A percentile compares a stretch with the other conserved stretches of the same genome.
Conservation (phyloP, 2,888 invertebrate species). For the Drosophila quinaria region DNA sequence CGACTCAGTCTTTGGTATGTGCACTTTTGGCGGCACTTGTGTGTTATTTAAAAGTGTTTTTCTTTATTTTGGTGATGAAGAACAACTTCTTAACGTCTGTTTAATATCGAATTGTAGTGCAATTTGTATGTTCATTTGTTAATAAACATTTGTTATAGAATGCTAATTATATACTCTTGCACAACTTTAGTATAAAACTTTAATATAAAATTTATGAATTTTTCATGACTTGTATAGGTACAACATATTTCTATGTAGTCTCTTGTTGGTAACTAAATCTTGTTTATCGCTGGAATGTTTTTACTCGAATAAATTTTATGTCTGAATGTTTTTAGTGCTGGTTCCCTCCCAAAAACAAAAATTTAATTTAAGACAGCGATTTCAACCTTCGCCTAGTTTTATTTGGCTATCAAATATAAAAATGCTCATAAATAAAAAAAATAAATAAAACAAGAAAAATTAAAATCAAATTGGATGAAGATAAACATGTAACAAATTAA, state of each 20-base stretch:
- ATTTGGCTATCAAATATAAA: constrained; percentile 2
- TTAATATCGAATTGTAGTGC: not conserved
- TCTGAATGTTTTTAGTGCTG: not conserved
- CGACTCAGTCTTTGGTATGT: not conserved
- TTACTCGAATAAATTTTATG: constrained; percentile 15
- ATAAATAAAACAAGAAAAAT: constrained; percentile 14
- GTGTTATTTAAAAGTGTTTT: not conserved
- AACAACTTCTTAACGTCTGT: not conserved
- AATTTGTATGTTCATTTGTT: not conserved
- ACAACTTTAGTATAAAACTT: not conserved
- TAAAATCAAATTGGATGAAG: constrained; percentile 14
- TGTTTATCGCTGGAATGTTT: not conserved
- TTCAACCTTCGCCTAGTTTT: constrained; percentile 61
- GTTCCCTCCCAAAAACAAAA: constrained; percentile 20
- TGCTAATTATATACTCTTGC: not conserved
- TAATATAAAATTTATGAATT: too few relatives aligned
- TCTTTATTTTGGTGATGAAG: not conserved
- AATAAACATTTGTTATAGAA: not conserved
- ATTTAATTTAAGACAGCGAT: constrained; percentile 7
- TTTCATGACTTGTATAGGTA: not conserved
- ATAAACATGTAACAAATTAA: constrained; percentile 28
- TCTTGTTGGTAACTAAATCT: not conserved
- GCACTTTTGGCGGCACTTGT: constrained; percentile 7
- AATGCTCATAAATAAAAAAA: constrained; percentile 30
- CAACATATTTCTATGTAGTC: not conserved